These are phyloP conservation scores for Phaedon cochleariae DNA, from an alignment of 2,888 invertebrate species.

Conservation along the genomic window DNA sequence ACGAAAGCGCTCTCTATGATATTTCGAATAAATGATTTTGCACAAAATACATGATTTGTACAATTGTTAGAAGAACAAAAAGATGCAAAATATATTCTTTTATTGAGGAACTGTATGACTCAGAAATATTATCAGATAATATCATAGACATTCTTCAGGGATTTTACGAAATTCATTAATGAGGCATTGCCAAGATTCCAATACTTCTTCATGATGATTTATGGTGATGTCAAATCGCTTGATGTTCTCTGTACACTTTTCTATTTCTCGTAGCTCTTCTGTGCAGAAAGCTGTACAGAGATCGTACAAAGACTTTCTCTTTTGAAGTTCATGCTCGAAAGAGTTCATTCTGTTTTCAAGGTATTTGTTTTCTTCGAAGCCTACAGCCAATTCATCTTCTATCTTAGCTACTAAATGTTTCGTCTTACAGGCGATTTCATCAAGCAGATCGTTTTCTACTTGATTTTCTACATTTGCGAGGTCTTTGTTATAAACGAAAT, in stretches of 20 bases:
- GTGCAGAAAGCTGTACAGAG: slow-evolving; percentile 30
- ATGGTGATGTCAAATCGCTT: slow-evolving; percentile 34
- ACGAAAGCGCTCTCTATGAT: too few species aligned
- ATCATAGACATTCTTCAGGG: slow-evolving; percentile 24
- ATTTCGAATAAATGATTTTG: too few species aligned
- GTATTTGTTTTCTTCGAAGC: slow-evolving; percentile 29
- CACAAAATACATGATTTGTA: too few species aligned
- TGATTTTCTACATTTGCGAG: slow-evolving; percentile 5
- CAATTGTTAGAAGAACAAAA: too few species aligned
- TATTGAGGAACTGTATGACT: slow-evolving; percentile 9
- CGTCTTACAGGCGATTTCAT: slow-evolving; percentile 34
- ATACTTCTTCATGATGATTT: slow-evolving; percentile 36
- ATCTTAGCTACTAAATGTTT: slow-evolving; percentile 35
- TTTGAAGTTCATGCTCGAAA: slow-evolving; percentile 26
- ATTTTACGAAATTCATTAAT: slow-evolving; percentile 39
- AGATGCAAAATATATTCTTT: background rate
- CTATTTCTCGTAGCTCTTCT: slow-evolving; percentile 35
- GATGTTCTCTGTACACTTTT: slow-evolving; percentile 35
- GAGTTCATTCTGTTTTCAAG: slow-evolving; percentile 20
- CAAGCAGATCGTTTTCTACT: slow-evolving; percentile 32
- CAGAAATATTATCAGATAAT: slow-evolving; percentile 2
- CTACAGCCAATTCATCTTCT: slow-evolving; percentile 38
- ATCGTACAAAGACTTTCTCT: slow-evolving; percentile 33
- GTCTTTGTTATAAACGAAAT: slow-evolving; percentile 32
- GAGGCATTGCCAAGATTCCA: slow-evolving; percentile 43